These are phyloP conservation scores for Enteromius viviparus DNA, from an alignment of 2,797 vertebrate species.

Conservation along the genomic window DNA sequence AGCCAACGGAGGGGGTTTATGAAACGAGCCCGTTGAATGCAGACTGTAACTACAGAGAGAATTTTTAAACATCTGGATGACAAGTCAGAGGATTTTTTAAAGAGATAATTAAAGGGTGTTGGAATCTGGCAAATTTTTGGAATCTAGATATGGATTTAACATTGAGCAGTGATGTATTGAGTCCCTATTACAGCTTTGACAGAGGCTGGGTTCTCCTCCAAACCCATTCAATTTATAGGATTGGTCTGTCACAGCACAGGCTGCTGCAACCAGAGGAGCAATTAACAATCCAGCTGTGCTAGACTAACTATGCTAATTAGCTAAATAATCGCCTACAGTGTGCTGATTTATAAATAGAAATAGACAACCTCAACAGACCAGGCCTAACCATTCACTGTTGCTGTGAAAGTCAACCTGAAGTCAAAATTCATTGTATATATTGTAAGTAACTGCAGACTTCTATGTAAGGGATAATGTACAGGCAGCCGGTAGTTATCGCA, in stretches of 20 bases:
- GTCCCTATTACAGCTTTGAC: not conserved
- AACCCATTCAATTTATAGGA: not conserved
- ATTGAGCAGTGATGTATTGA: not conserved
- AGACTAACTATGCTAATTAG: constrained; percentile 17
- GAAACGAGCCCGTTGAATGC: constrained; percentile 2
- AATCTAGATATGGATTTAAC: not conserved
- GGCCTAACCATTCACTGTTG: not conserved
- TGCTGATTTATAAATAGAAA: not conserved
- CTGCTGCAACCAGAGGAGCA: constrained; percentile 3
- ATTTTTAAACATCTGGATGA: constrained; percentile 19
- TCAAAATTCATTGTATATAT: not conserved
- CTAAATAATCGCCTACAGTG: not conserved
- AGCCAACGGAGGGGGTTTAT: constrained; percentile 18
- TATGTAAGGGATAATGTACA: too few relatives aligned
- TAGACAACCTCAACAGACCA: not conserved
- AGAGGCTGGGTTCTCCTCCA: not conserved
- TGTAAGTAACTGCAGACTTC: too few relatives aligned
- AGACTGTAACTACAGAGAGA: constrained; percentile 19
- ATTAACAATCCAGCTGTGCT: constrained; percentile 14
- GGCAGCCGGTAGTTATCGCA: too few relatives aligned
- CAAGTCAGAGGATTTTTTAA: constrained; percentile 4
- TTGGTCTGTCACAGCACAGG: not conserved
- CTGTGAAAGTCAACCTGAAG: not conserved
- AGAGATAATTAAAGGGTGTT: not conserved
- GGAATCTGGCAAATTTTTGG: not conserved